Evolutionary conservation across 2,888 invertebrate species (phyloP).

Genomic region (Drosophila neoperkinsi): DNA sequence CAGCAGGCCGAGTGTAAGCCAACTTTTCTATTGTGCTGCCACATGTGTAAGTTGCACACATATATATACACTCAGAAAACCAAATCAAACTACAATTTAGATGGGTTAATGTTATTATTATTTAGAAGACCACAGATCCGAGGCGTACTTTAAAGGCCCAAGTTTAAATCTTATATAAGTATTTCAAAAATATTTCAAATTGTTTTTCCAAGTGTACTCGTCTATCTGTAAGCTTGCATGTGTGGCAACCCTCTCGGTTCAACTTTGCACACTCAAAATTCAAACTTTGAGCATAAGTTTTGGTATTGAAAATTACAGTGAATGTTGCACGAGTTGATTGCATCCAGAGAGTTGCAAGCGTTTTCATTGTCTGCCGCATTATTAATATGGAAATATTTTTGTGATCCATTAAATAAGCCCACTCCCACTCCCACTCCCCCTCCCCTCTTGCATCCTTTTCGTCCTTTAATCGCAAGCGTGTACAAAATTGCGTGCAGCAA

Average conservation of each 20-base stretch:
- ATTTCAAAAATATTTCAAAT: too few relatives aligned
- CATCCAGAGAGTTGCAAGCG: not conserved
- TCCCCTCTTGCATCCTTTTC: too few relatives aligned
- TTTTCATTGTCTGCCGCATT: constrained; percentile 14
- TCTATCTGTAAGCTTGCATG: not conserved
- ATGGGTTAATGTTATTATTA: not conserved
- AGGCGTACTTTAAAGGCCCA: too few relatives aligned
- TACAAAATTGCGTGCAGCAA: constrained; percentile 40
- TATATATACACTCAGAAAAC: not conserved
- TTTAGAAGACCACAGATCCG: too few relatives aligned
- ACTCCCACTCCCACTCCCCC: not conserved
- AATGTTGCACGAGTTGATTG: constrained; percentile 28
- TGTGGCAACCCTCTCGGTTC: constrained; percentile 22
- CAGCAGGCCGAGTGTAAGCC: constrained; percentile 28
- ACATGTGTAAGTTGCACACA: constrained; percentile 14
- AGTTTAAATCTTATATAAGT: too few relatives aligned
- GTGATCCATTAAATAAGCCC: constrained; percentile 11
- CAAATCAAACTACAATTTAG: not conserved
- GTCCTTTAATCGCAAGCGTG: constrained; percentile 25
- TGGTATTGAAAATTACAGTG: constrained; percentile 54
- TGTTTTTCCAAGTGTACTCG: not conserved
- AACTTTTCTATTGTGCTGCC: constrained; percentile 41
- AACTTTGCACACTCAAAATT: constrained; percentile 54
- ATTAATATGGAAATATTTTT: constrained; percentile 41
- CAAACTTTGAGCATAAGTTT: constrained; percentile 49